These are phyloP conservation scores for Polylopha cassiicola DNA, from an alignment of 2,888 invertebrate genomes.

Conservation along the genomic window DNA sequence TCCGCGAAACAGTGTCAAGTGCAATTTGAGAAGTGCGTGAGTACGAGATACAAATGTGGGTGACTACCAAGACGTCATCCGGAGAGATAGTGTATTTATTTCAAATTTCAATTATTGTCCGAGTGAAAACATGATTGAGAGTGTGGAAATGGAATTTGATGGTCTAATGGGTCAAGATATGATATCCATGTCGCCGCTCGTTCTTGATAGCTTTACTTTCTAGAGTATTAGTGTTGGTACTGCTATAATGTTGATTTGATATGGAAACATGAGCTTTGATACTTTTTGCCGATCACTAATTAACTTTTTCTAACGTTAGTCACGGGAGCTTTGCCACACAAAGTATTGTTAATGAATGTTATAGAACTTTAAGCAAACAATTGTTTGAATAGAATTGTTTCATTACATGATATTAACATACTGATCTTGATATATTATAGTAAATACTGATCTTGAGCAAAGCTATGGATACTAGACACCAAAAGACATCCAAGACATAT, in stretches of 20 bases:
- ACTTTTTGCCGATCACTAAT: too few species aligned
- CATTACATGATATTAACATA: too few species aligned
- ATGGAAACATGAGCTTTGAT: constrained; percentile 12
- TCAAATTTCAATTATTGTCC: constrained; percentile 20
- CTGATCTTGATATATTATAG: too few species aligned
- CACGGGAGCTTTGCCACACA: too few species aligned
- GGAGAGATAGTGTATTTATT: constrained; percentile 10
- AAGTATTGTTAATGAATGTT: too few species aligned
- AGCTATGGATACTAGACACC: too few species aligned
- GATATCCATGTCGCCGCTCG: constrained; percentile 19
- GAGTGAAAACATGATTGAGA: constrained; percentile 17
- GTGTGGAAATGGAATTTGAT: constrained; percentile 19
- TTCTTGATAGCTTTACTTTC: constrained; percentile 22
- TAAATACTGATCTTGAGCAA: too few species aligned
- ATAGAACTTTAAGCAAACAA: too few species aligned
- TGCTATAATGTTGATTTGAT: constrained; percentile 15
- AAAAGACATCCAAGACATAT: too few species aligned
- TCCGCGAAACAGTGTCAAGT: constrained; percentile 41
- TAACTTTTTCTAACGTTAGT: too few species aligned
- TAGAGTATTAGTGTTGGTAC: constrained; percentile 11
- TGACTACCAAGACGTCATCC: constrained; percentile 25
- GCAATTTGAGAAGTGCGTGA: constrained; percentile 32
- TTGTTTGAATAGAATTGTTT: too few species aligned
- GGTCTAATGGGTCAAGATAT: constrained; percentile 22
- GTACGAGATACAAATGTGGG: constrained; percentile 31